These are phyloP conservation scores for Arothron firmamentum DNA, from an alignment of 2,113 vertebrate genomes.

Conservation along the genomic window DNA sequence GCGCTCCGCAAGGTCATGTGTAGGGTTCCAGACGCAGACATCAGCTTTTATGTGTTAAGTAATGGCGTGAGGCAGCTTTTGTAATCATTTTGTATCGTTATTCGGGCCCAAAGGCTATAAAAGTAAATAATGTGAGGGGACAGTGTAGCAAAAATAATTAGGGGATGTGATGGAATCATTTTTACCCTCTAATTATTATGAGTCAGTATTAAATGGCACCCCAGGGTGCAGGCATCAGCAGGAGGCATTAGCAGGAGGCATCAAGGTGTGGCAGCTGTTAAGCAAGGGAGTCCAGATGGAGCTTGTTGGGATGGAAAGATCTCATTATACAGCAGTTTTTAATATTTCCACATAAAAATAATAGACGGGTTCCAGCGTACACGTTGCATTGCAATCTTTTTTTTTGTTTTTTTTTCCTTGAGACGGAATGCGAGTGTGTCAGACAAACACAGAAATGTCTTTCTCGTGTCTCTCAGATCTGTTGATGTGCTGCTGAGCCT, in stretches of 20 bases:
- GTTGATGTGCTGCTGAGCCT: conserved; percentile 89
- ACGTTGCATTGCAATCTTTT: not conserved
- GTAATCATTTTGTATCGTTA: too few relatives aligned
- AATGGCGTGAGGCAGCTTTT: too few relatives aligned
- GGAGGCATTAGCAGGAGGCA: conserved; percentile 18
- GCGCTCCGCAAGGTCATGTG: too few relatives aligned
- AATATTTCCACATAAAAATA: too few relatives aligned
- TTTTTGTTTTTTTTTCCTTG: too few relatives aligned
- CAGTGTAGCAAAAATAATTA: not conserved
- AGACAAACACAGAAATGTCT: not conserved
- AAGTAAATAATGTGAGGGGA: too few relatives aligned
- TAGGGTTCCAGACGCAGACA: too few relatives aligned
- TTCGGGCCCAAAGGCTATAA: too few relatives aligned
- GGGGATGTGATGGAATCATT: conserved; percentile 1
- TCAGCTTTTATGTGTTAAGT: too few relatives aligned
- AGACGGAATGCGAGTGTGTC: too few relatives aligned
- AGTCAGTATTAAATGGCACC: conserved; percentile 17
- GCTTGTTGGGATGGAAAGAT: conserved; percentile 15
- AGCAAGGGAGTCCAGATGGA: conserved; percentile 22
- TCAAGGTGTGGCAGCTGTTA: conserved; percentile 50
- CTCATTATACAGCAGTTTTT: not conserved
- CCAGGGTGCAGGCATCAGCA: conserved; percentile 20
- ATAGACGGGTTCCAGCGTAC: not conserved
- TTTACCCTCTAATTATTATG: not conserved
- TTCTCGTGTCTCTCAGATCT: conserved; percentile 74